Evolutionary conservation across 2,888 invertebrate species (phyloP), one percentile per base, ranked within the genome.

Genomic region (Punctoribates punctum): DNA sequence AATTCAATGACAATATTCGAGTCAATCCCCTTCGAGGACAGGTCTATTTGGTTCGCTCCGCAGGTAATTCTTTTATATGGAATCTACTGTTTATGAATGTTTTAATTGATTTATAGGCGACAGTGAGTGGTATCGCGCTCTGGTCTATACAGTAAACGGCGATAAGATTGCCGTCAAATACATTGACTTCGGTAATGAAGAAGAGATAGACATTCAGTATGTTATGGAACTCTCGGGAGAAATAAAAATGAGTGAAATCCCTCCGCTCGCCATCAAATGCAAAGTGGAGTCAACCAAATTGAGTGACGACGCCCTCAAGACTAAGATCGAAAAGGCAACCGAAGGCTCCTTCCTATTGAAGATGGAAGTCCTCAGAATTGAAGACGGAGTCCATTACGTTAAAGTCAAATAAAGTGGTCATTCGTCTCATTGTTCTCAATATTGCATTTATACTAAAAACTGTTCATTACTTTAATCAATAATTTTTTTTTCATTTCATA

Each of bases 181-280:
- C 65, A 46, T 75, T 23, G 75, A 75, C 42, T 75, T 62, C 65
- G 75, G 75, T n/a, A 75, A 75, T 17, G 17, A 25, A 20, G 75
- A 65, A 15, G 46, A 62, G 4, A 38, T 75, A 11, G 23, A 38
- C 8, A 62, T 9, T 13, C 42, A 65, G n/a, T 29, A 65, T 46
- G 15, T 75, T 5, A 65, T 57, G 75, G 17, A 57, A 25, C 42
- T 75, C 13, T 15, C 65, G 2, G 0, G 13, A 38, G 51, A 34
- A 5, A 3, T 62, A 11, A 9, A 60, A 34, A n/a, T 20, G 0
- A 25, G 23, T 9, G n/a, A 23, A 0, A 15, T 48, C 1, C 1
- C 42, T 20, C 60, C 75, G 1, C 0, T 75, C 8, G 75, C 75
- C 23, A n/a, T 75, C 65, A 60, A 75, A 17, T 75, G 75, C 15